A percentile compares a stretch with the other conserved stretches of the same genome.
phyloP scores from a whole-genome alignment of 37 sponge, comb jelly and placozoan species.

The Ephydatia muelleri region DNA sequence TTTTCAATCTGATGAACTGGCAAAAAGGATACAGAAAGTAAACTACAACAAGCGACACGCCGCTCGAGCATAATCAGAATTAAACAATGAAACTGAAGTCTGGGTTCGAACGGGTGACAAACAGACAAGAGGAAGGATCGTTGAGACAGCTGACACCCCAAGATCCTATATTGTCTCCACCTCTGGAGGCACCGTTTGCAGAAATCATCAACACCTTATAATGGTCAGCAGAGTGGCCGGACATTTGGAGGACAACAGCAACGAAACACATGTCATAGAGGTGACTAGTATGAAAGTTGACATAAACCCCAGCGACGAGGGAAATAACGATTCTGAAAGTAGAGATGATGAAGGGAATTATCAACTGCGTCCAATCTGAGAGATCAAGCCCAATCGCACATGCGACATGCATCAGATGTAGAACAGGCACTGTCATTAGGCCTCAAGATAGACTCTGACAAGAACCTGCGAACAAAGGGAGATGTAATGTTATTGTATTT shows the following conservation, averaged over 20 bases:
- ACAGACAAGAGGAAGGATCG: conserved; percentile 15
- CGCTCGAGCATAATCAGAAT: neutral
- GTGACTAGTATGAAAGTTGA: neutral
- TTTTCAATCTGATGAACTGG: neutral
- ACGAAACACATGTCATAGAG: neutral
- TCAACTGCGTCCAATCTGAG: neutral
- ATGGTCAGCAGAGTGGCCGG: neutral
- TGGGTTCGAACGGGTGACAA: conserved; percentile 35
- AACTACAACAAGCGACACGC: conserved; percentile 45
- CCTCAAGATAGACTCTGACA: no score
- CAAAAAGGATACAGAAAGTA: conserved; percentile 31
- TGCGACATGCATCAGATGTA: no score
- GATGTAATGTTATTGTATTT: no score
- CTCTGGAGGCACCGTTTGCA: conserved; percentile 12
- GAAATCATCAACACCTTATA: conserved; percentile 22
- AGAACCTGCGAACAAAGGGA: no score
- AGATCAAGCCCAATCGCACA: no score
- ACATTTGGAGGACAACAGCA: neutral
- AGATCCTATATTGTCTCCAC: conserved; percentile 34
- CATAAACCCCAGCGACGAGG: neutral
- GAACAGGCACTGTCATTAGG: no score
- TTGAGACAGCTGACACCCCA: conserved; percentile 18
- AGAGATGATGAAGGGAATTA: neutral
- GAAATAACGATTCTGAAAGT: neutral
- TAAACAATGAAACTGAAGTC: conserved; percentile 33